Evolutionary conservation across 2,797 vertebrate species (phyloP).

Genomic region (Myotis findleyi): DNA sequence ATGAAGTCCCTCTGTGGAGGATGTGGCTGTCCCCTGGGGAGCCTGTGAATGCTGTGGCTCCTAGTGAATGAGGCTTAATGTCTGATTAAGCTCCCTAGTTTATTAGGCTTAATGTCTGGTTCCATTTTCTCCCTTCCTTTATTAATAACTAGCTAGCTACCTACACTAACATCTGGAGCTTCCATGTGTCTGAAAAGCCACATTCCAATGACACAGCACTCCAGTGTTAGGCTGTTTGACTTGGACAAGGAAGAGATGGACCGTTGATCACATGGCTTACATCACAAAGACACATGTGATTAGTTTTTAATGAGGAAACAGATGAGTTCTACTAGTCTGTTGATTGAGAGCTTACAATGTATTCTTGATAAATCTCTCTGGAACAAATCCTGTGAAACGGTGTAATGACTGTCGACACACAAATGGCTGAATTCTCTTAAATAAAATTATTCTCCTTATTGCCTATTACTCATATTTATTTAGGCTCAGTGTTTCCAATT

Average conservation of each 20-base stretch:
- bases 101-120: not conserved
- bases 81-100: not conserved
- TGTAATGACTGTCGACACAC: not conserved
- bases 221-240: not conserved
- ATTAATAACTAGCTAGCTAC: not conserved
- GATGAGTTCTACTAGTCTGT: not conserved
- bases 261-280: not conserved
- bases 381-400: not conserved
- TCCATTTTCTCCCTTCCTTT: not conserved
- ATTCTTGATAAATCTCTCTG: not conserved
- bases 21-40: not conserved
- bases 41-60: not conserved
- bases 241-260: not conserved
- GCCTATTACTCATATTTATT: not conserved
- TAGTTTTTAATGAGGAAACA: not conserved
- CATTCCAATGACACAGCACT: not conserved
- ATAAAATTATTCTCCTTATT: not conserved
- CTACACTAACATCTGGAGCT: not conserved
- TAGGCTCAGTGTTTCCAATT: not conserved
- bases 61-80: not conserved
- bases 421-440: slow-evolving; percentile 23
- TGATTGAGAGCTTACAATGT: not conserved
- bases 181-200: not conserved
- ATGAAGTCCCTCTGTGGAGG: not conserved
- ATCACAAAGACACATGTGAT: not conserved